Percentiles rank a stretch among this genome's conserved stretches.
phyloP scores from a whole-genome alignment of 2,888 invertebrate genomes.

The Drosophila nigricruria region DNA sequence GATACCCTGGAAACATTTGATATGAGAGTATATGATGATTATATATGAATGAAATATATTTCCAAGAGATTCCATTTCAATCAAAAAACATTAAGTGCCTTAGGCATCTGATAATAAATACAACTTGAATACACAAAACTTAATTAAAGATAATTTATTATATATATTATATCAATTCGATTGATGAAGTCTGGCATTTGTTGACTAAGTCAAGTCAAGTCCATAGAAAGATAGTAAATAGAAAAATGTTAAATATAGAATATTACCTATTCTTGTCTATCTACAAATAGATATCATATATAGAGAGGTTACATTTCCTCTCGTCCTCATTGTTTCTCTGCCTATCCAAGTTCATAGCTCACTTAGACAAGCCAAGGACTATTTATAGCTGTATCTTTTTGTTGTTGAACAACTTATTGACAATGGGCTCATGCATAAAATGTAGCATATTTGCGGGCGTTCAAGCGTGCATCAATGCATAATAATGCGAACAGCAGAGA shows the following conservation, averaged over 20 bases:
- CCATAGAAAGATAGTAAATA: neutral
- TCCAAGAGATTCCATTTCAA: too few species aligned
- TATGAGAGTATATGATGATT: neutral
- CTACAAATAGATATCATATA: neutral
- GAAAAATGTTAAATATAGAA: conserved; percentile 2
- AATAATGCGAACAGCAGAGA: conserved; percentile 17
- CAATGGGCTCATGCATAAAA: conserved; percentile 22
- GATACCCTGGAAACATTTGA: neutral
- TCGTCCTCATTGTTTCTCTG: neutral
- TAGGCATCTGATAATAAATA: neutral
- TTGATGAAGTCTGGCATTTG: conserved; percentile 6
- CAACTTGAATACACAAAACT: neutral
- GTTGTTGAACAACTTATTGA: neutral
- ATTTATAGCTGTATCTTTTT: neutral
- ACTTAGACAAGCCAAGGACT: conserved; percentile 5
- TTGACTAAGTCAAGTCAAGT: neutral
- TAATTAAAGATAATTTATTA: conserved; percentile 2
- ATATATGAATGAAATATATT: too few species aligned
- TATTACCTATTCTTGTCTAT: neutral
- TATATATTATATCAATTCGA: conserved; percentile 1
- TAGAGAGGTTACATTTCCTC: neutral
- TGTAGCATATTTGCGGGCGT: conserved; percentile 54
- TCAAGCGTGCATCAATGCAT: conserved; percentile 33
- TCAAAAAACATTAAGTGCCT: neutral
- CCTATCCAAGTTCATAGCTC: neutral